Conservation (phyloP, 2,888 invertebrate genomes). For the Celastrina argiolus region DNA sequence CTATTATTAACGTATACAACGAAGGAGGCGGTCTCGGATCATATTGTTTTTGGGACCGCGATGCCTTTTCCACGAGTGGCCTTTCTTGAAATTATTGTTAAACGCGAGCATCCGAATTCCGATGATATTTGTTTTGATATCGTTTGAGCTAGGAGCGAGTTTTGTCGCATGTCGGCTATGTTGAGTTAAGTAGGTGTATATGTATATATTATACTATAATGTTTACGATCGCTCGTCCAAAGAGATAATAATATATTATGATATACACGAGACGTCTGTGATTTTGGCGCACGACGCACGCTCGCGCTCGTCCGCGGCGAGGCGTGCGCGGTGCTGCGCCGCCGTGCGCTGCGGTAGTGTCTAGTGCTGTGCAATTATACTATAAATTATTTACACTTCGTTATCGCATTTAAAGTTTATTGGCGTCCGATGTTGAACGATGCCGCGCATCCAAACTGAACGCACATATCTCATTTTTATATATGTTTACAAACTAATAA, state of each 20-base stretch:
- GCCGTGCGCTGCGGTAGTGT: neutral
- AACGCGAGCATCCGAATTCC: neutral
- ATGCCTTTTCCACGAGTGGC: constrained; percentile 17
- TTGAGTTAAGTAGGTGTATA: constrained; percentile 19
- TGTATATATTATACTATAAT: constrained; percentile 24
- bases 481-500: constrained; percentile 22
- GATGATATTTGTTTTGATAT: neutral
- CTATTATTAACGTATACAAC: neutral
- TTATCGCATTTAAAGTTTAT: constrained; percentile 24
- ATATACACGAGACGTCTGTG: constrained; percentile 36
- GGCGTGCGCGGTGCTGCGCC: neutral
- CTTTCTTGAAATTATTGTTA: constrained; percentile 3
- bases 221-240: constrained; percentile 39
- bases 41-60: neutral
- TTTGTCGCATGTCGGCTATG: constrained; percentile 16
- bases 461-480: constrained; percentile 22
- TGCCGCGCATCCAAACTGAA: neutral
- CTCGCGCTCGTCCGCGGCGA: neutral
- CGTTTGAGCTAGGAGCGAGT: neutral
- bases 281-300: constrained; percentile 30
- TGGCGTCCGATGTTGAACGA: neutral
- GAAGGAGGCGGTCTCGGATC: neutral
- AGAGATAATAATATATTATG: constrained; percentile 36
- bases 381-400: constrained; percentile 21
- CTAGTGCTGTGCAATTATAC: constrained; percentile 12